A percentile compares a stretch with the other conserved stretches of the same genome.
These are phyloP conservation scores for Epinephelus coioides DNA, from an alignment of 2,797 vertebrate genomes.

Conservation along the genomic window DNA sequence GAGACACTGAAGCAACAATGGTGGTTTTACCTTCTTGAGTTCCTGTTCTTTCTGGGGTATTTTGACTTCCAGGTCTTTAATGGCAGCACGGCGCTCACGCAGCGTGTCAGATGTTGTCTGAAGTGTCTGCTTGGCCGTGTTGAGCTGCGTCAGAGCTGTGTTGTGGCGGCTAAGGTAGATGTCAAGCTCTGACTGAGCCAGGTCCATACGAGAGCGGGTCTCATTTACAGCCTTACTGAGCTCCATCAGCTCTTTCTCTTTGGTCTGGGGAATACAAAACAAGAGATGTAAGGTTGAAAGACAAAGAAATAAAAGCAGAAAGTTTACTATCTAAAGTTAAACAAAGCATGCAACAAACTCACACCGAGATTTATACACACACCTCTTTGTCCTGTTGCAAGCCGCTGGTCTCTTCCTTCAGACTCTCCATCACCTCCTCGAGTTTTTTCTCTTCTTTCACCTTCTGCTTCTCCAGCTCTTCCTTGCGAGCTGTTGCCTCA, in stretches of 20 bases:
- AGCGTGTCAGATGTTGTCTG: constrained; percentile 87
- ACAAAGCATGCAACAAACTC: background rate
- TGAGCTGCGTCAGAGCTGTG: constrained; percentile 89
- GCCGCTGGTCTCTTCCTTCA: constrained; percentile 93
- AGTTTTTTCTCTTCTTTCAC: constrained; percentile 91
- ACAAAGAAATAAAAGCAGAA: background rate
- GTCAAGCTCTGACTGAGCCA: constrained; percentile 94
- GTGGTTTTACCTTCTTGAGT: constrained; percentile 87
- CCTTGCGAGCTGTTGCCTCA: constrained; percentile 87
- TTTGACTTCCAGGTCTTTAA: constrained; percentile 87
- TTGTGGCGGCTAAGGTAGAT: constrained; percentile 94
- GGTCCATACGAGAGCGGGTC: constrained; percentile 91
- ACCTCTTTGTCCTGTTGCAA: constrained; percentile 96
- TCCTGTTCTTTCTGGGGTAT: constrained; percentile 88
- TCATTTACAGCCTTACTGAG: constrained; percentile 93
- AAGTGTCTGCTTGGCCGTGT: constrained; percentile 89
- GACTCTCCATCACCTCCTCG: constrained; percentile 91
- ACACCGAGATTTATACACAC: background rate
- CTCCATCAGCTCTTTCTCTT: constrained; percentile 93
- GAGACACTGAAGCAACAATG: background rate
- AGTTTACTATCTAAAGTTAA: background rate
- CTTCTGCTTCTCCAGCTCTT: constrained; percentile 89
- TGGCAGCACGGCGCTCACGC: constrained; percentile 88
- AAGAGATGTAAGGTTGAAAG: background rate
- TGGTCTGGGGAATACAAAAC: constrained; percentile 76